phyloP scores from a whole-genome alignment of 2,888 invertebrate species.

The Pristionchus arcanus region DNA sequence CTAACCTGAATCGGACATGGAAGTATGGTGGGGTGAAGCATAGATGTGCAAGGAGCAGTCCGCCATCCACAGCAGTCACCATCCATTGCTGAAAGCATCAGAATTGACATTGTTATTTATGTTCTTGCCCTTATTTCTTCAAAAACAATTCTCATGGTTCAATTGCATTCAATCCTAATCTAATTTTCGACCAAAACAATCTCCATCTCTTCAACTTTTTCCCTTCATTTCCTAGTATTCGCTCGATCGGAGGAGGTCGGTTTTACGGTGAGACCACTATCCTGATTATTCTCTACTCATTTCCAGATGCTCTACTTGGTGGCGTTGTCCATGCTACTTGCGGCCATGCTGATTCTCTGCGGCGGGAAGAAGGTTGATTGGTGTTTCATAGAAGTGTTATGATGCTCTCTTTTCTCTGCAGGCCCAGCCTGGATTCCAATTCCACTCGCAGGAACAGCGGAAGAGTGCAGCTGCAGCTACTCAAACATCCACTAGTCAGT shows the following conservation, averaged over 20 bases:
- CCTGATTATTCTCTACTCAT: background rate
- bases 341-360: background rate
- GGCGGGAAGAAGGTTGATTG: background rate
- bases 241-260: background rate
- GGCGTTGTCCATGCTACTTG: background rate
- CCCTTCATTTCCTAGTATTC: background rate
- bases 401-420: background rate
- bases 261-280: background rate
- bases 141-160: no score
- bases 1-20: slow-evolving; percentile 61
- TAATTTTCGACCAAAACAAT: background rate
- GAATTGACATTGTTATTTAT: background rate
- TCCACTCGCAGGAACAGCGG: background rate
- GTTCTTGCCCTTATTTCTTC: background rate
- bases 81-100: slow-evolving; percentile 59
- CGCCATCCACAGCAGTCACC: slow-evolving; percentile 60
- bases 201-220: background rate
- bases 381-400: background rate
- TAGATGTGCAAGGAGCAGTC: slow-evolving; percentile 65
- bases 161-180: background rate
- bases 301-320: background rate
- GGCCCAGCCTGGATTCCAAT: background rate
- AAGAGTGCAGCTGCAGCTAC: background rate
- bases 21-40: slow-evolving; percentile 70
- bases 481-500: background rate